These are phyloP conservation scores for Samia ricini DNA, from an alignment of 1,140 invertebrate species.

Conservation along the genomic window DNA sequence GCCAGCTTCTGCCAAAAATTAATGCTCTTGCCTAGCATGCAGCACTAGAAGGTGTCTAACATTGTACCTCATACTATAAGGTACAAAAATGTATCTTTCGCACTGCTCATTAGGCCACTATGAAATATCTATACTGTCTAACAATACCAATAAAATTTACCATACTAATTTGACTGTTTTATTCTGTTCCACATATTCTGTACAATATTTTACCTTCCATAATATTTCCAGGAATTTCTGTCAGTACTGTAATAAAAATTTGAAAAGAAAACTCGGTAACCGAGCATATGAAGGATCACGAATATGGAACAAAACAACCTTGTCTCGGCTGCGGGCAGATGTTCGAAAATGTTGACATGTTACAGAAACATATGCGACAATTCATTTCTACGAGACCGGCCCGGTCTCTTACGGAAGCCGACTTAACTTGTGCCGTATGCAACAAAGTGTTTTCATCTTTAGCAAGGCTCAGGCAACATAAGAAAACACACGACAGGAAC, in stretches of 20 bases:
- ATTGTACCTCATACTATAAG: no score
- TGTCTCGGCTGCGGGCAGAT: neutral
- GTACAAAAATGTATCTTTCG: neutral
- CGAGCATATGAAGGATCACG: neutral
- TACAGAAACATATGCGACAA: neutral
- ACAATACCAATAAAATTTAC: neutral
- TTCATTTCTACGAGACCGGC: neutral
- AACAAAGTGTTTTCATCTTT: neutral
- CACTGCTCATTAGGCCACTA: neutral
- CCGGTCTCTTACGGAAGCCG: neutral
- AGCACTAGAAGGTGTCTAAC: no score
- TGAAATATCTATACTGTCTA: neutral
- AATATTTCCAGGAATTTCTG: neutral
- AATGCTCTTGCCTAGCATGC: no score
- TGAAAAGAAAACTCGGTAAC: neutral
- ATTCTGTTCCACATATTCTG: no score
- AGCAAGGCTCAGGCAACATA: neutral
- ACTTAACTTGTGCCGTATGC: neutral
- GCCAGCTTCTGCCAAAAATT: no score
- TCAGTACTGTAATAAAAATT: slow-evolving; percentile 2
- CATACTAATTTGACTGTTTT: neutral
- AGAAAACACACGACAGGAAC: neutral
- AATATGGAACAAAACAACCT: neutral
- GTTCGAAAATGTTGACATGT: neutral
- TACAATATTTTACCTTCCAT: no score